Evolutionary conservation across 2,797 vertebrate species (phyloP).

Genomic region (Cyclopterus lumpus): DNA sequence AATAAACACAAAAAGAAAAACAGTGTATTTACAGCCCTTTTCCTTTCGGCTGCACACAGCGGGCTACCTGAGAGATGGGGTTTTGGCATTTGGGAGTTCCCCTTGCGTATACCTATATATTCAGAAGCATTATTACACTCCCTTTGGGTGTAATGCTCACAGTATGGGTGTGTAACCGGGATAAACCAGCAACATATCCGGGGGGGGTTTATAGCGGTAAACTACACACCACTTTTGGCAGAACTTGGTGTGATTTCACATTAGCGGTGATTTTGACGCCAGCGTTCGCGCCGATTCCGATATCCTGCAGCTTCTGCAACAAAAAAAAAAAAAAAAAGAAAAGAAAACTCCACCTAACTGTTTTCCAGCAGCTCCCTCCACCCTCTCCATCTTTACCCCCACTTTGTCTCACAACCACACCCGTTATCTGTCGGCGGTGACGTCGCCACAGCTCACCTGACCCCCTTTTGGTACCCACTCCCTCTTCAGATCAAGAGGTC

Average conservation of each 20-base stretch:
- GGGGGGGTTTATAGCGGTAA: no score
- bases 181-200: no score
- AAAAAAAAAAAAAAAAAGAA: neutral
- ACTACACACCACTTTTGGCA: slow-evolving; percentile 61
- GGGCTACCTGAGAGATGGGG: slow-evolving; percentile 76
- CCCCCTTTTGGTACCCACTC: slow-evolving; percentile 44
- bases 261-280: slow-evolving; percentile 47
- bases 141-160: slow-evolving; percentile 47
- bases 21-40: slow-evolving; percentile 35
- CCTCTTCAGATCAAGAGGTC: slow-evolving; percentile 71
- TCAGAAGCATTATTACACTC: slow-evolving; percentile 39
- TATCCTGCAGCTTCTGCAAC: slow-evolving; percentile 6
- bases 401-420: slow-evolving; percentile 41
- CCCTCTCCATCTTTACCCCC: slow-evolving; percentile 18
- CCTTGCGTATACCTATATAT: slow-evolving; percentile 23
- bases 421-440: neutral
- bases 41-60: slow-evolving; percentile 44
- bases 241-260: slow-evolving; percentile 60
- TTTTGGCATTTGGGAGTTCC: slow-evolving; percentile 65
- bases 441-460: no score
- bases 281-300: slow-evolving; percentile 29
- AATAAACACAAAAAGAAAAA: slow-evolving; percentile 11
- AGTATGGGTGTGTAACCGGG: slow-evolving; percentile 37
- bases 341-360: slow-evolving; percentile 7
- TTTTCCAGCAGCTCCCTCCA: slow-evolving; percentile 22